Base-by-base conservation (phyloP, 2,113 vertebrate species). In the Plectropomus leopardus region DNA sequence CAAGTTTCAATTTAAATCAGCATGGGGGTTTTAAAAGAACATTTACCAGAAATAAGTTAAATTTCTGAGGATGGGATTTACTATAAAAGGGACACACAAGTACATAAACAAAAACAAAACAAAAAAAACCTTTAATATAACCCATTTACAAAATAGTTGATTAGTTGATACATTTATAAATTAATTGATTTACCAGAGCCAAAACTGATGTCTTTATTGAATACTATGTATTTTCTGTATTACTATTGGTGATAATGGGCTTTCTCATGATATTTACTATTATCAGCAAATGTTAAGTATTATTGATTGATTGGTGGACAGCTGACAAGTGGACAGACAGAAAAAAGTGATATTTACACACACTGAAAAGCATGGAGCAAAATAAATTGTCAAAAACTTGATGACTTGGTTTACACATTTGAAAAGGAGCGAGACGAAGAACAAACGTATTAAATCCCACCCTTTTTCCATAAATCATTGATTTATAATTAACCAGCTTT, bases 1-100 rank as follows among this genome's bases (percentile, higher is more conserved):
- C 26, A 44, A 50, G 24, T 80, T 64, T 71, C 5, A 59, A 7
- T 65, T 53, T 48, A 48, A 69, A 66, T 55, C 51, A 70, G 34
- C 40, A 53, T 1, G 9, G 4, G 1, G 9, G 36, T 34, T 63
- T 71, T 26, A 23, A 11, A 42, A 54, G 24, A 45, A 15, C 70
- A 45, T 54, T 76, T 47, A 58, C 44, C 5, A 69, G 66, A 66
- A 81, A 54, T 57, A 6, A 16, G 58, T 64, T 21, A 5, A 1
- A 36, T 67, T 23, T 51, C 4, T 28, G 9, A 53, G 4, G 3
- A 44, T 13, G 23, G 7, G 21, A 36, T 48, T 72, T 28, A 23
- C 16, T 14, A 26, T 44, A 36, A 47, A 60, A 21, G 19, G 21
- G 23, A 21, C 9, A 73, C 5, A 23, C 1, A 19, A 3, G 19